Base-by-base conservation (phyloP, 2,888 invertebrate genomes). In the Hirtodrosophila confusa region DNA sequence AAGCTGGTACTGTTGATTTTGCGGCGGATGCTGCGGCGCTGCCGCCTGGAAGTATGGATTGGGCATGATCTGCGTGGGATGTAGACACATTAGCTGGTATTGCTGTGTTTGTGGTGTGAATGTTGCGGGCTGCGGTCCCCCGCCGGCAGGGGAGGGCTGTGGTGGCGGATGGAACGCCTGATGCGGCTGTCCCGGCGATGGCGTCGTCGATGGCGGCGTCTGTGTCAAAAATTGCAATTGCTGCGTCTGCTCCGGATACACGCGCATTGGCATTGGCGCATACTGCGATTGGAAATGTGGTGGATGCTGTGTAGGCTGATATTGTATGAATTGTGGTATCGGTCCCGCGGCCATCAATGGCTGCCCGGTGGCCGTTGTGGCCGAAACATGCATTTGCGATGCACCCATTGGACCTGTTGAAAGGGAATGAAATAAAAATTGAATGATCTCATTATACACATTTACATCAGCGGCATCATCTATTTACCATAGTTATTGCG, bases 301-400 rank as follows among this genome's bases (percentile, higher is more conserved):
- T 90, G 91, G 93, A 92, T 91, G 92, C 83, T 89, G 91, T 71
- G 94, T 93, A 90, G 94, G 94, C 86, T 93, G 93, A 92, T 94
- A 93, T 74, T 94, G 94, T 89, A 94, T 93, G 90, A 93, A 93
- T 78, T 93, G 95, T 89, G 94, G 95, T 89, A 97, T 93, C 9
- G 96, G 96, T 17, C 95, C 95, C 23, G 96, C 95, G 39, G 97
- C 96, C 83, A 97, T 91, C 62, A 97, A 92, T 4, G 97, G 97
- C 91, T 96, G 97, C 0, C 97, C 97, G 37, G 96, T 96, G 54
- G 91, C 91, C 60, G 90, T 75, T 31, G 94, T 93, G 58, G 95
- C 95, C 31, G 90, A 87, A 69, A 96, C 96, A 89, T 96, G 97
- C 93, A 97, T 95, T 88, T 96, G 95, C 12, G 95, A 94, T 50